Percentiles rank a stretch among this genome's conserved stretches.
These are phyloP conservation scores for Chaitophorus viminalis DNA, from an alignment of 2,888 invertebrate genomes.

Conservation along the genomic window DNA sequence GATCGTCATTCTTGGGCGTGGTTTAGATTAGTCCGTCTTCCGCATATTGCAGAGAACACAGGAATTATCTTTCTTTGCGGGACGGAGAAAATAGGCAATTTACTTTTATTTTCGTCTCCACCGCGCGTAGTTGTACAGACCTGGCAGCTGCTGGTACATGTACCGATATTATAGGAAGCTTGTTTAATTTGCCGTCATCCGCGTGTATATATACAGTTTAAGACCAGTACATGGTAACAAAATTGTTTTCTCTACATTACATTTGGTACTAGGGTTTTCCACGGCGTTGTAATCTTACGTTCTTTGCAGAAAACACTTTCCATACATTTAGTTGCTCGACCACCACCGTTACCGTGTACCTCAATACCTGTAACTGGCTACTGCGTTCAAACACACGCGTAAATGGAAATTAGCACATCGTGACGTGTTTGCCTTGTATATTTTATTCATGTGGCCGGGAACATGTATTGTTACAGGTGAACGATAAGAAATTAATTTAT, in stretches of 20 bases:
- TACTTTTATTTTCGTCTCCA: conserved; percentile 36
- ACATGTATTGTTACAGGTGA: not conserved
- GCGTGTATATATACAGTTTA: not conserved
- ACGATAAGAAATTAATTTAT: not conserved
- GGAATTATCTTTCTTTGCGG: conserved; percentile 40
- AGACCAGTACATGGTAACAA: not conserved
- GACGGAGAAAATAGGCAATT: conserved; percentile 45
- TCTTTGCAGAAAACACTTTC: not conserved
- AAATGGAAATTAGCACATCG: too few relatives aligned
- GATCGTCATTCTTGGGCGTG: conserved; percentile 17
- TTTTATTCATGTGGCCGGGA: not conserved
- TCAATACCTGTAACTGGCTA: too few relatives aligned
- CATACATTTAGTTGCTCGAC: too few relatives aligned
- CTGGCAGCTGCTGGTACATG: not conserved
- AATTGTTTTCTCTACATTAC: not conserved
- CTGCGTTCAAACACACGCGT: too few relatives aligned
- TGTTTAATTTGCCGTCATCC: not conserved
- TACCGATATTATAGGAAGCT: not conserved
- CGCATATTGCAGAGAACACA: conserved; percentile 34
- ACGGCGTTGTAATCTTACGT: not conserved
- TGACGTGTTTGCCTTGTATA: too few relatives aligned
- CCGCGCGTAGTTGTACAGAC: not conserved
- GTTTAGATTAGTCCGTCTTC: conserved; percentile 20
- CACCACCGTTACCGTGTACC: too few relatives aligned
- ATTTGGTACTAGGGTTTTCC: not conserved